These are phyloP conservation scores for Chrysolina haemoptera DNA, from an alignment of 2,888 invertebrate species.

Conservation along the genomic window DNA sequence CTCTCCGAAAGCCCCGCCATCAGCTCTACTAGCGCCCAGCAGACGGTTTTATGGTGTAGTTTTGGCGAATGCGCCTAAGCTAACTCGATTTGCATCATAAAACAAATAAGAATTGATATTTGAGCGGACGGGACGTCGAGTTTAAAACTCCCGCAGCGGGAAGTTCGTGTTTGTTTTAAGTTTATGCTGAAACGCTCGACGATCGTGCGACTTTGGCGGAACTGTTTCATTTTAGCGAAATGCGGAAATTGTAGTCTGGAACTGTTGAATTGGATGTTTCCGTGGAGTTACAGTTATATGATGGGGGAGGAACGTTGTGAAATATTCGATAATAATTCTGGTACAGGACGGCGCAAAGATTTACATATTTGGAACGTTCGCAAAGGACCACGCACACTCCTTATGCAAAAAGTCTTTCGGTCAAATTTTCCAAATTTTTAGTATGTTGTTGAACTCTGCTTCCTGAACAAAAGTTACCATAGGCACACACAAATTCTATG, in stretches of 20 bases:
- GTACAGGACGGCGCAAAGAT: neutral
- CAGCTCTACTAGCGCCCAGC: conserved; percentile 5
- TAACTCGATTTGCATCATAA: conserved; percentile 32
- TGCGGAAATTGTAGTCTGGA: conserved; percentile 6
- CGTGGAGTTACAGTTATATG: neutral
- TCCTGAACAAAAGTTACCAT: too few species aligned
- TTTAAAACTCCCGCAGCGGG: neutral
- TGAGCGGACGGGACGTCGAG: neutral
- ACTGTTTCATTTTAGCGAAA: neutral
- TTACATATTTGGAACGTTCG: neutral
- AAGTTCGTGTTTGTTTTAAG: conserved; percentile 9
- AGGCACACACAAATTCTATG: too few species aligned
- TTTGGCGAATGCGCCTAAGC: conserved; percentile 27
- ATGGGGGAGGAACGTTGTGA: neutral
- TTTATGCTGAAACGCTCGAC: neutral
- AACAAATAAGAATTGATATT: conserved; percentile 32
- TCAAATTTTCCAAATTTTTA: too few species aligned
- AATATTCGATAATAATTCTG: neutral
- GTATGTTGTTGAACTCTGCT: too few species aligned
- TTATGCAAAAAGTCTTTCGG: too few species aligned
- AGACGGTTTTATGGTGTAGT: conserved; percentile 14
- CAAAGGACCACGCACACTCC: too few species aligned
- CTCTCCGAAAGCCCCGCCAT: conserved; percentile 4
- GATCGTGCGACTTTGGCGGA: neutral
- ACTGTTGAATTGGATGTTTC: neutral